A percentile compares a stretch with the other conserved stretches of the same genome.
phyloP scores from a whole-genome alignment of 2,113 vertebrate species.

The Ovibos moschatus region DNA sequence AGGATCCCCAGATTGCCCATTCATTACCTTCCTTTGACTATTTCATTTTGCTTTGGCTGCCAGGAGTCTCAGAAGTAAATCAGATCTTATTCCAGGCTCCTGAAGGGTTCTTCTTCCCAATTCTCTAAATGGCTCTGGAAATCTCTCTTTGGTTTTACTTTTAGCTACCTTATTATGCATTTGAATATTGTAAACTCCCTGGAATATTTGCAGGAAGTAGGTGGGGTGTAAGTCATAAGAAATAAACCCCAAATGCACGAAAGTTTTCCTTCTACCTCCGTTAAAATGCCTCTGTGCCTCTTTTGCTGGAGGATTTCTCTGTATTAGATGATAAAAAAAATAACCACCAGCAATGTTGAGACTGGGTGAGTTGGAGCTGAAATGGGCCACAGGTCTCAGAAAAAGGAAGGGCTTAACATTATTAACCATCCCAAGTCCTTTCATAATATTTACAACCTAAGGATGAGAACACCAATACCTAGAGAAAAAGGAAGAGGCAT shows the following conservation, averaged over 20 bases:
- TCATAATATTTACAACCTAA: background rate
- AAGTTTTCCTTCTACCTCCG: background rate
- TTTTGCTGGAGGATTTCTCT: background rate
- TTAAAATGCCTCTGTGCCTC: background rate
- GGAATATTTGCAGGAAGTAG: background rate
- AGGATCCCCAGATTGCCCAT: background rate
- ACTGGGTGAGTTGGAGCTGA: too few relatives aligned
- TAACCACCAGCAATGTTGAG: background rate
- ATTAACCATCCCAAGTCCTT: background rate
- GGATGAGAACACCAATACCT: background rate
- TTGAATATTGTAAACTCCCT: background rate
- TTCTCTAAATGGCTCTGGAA: background rate
- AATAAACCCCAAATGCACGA: background rate
- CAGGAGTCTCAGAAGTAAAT: conserved; percentile 23
- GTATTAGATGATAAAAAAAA: background rate
- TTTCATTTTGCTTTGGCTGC: conserved; percentile 29
- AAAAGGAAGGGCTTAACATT: background rate
- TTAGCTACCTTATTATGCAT: background rate
- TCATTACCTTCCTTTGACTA: background rate
- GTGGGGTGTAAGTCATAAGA: background rate
- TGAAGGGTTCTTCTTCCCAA: background rate
- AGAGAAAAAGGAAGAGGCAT: background rate
- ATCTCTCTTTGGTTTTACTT: background rate
- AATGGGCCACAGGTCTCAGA: background rate
- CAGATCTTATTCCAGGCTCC: background rate